Evolutionary conservation across 2,113 vertebrate species (phyloP), one percentile per base, ranked within the genome.

Genomic region (Neodon shergylaensis): DNA sequence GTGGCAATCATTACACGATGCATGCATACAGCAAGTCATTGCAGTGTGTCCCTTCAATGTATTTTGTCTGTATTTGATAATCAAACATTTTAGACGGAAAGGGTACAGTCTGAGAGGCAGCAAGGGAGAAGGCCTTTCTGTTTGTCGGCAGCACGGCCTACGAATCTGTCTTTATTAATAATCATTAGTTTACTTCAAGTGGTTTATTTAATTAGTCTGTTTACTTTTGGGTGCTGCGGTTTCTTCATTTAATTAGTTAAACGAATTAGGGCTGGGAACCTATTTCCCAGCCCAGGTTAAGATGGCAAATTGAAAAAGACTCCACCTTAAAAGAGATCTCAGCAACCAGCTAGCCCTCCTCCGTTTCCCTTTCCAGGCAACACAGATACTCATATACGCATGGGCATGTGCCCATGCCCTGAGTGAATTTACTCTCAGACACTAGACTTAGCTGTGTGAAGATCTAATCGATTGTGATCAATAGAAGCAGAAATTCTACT

Each of bases 201-300:
- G 13, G 63, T 94, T 92, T 63, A 70, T 88, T 86, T 82, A 77
- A 22, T 92, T 73, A 83, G 73, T 94, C 68, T 79, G 14, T 94
- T 96, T 94, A 83, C 36, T 79, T n/a, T 65, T 77, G 13, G 70
- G 44, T 68, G 47, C 61, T 74, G 47, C 22, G 47, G 65, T 73
- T n/a, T 81, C 83, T 88, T 95, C 68, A 74, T 87, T 94, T 87
- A 90, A 92, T 95, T 90, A 78, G 73, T 94, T 86, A 68, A n/a
- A 65, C 88, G 76, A 84, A 88, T 84, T 91, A 68, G 28, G n/a
- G 24, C 24, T 42, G 65, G 39, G n/a, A 74, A 63, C 70, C 70
- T 68, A 28, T 79, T 90, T 78, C 47, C 81, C 70, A 90, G 76
- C 39, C 87, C 36, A 84, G 72, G 76, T 31, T 70, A 92, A 91